phyloP scores from a whole-genome alignment of 1,140 invertebrate genomes.

The Cataglyphis hispanica region DNA sequence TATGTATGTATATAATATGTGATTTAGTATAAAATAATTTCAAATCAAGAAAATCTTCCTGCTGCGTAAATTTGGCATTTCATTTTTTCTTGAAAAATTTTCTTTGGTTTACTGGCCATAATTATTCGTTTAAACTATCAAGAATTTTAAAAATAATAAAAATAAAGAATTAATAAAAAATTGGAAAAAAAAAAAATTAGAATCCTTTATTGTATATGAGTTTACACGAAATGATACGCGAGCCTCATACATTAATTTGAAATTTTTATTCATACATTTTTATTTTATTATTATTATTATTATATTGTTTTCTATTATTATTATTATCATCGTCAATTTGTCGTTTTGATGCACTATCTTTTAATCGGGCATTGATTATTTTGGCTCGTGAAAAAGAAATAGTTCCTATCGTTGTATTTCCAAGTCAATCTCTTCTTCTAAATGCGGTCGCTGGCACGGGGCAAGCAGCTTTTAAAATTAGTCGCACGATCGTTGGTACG shows the following conservation, averaged over 20 bases:
- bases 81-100: no score
- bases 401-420: constrained; percentile 20
- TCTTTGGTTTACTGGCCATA: no score
- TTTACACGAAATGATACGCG: no score
- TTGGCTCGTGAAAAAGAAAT: background rate
- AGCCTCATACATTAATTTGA: background rate
- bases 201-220: no score
- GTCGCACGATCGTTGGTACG: constrained; percentile 50
- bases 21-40: background rate
- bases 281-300: background rate
- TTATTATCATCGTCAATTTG: background rate
- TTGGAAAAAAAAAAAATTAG: no score
- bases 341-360: background rate
- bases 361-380: background rate
- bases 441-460: constrained; percentile 27
- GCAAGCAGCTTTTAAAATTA: constrained; percentile 32
- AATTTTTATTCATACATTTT: background rate
- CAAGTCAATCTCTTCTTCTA: constrained; percentile 6
- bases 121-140: no score
- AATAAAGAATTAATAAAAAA: no score
- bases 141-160: no score
- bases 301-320: background rate
- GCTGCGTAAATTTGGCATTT: no score
- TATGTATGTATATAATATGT: background rate
- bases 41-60: background rate